These are phyloP conservation scores for Capreolus pygargus DNA, from an alignment of 2,113 vertebrate species.

Conservation along the genomic window DNA sequence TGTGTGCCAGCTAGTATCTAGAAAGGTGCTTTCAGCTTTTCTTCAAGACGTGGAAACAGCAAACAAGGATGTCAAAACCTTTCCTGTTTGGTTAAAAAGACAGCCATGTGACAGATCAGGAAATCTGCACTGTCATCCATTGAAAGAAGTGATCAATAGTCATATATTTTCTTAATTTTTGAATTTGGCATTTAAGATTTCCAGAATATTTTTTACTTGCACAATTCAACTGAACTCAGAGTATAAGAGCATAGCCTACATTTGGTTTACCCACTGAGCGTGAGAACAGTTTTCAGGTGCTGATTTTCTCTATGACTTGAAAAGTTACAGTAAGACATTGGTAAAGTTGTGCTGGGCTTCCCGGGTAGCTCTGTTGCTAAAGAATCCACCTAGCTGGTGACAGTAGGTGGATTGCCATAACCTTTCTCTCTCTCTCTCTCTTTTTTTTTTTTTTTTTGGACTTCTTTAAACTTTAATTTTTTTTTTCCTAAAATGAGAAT, in stretches of 20 bases:
- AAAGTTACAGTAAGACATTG: not conserved
- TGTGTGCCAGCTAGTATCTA: not conserved
- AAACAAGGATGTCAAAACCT: not conserved
- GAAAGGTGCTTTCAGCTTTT: not conserved
- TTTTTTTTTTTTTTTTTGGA: not conserved
- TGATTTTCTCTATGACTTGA: constrained; percentile 2
- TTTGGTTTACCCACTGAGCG: not conserved
- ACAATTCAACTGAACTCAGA: not conserved
- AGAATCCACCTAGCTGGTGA: not conserved
- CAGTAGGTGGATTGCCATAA: not conserved
- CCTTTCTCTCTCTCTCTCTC: not conserved
- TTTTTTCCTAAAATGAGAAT: not conserved
- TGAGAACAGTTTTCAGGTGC: not conserved
- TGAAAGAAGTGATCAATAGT: not conserved
- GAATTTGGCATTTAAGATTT: not conserved
- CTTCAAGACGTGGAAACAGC: not conserved
- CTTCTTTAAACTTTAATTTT: not conserved
- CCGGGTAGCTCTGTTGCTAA: not conserved
- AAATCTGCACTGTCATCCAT: not conserved
- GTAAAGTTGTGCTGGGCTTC: not conserved
- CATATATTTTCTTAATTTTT: not conserved
- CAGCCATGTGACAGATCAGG: not conserved
- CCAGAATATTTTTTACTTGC: not conserved
- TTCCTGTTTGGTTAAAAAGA: constrained; percentile 7
- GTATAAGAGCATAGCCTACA: not conserved